A percentile compares a stretch with the other conserved stretches of the same genome.
These are phyloP conservation scores for Sarcophaga caerulescens DNA, from an alignment of 2,888 invertebrate genomes.

Conservation along the genomic window DNA sequence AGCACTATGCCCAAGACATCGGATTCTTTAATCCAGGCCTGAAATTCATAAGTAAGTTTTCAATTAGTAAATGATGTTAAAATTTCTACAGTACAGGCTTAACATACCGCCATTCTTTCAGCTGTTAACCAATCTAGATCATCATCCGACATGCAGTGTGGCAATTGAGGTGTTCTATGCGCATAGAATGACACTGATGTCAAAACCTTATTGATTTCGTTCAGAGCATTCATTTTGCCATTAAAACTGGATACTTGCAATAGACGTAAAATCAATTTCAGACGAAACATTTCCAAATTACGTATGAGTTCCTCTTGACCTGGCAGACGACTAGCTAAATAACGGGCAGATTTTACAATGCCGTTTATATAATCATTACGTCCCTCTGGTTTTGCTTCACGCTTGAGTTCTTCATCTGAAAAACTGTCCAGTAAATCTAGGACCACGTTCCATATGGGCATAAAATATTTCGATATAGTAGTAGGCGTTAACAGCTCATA, in stretches of 20 bases:
- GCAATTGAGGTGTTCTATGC: slow-evolving; percentile 85
- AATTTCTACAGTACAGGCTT: background rate
- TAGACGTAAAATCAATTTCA: slow-evolving; percentile 96
- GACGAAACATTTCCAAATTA: slow-evolving; percentile 94
- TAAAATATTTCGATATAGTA: slow-evolving; percentile 94
- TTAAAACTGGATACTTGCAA: slow-evolving; percentile 98
- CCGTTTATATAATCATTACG: slow-evolving; percentile 98
- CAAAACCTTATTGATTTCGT: slow-evolving; percentile 98
- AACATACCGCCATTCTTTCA: slow-evolving; percentile 94
- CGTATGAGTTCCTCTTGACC: slow-evolving; percentile 89
- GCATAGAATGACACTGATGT: slow-evolving; percentile 95
- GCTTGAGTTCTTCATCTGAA: slow-evolving; percentile 97
- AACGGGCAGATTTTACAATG: slow-evolving; percentile 95
- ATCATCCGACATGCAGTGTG: slow-evolving; percentile 86
- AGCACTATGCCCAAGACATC: slow-evolving; percentile 97
- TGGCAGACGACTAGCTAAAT: slow-evolving; percentile 91
- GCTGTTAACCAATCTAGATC: slow-evolving; percentile 97
- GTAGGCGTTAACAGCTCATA: slow-evolving; percentile 94
- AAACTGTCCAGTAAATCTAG: slow-evolving; percentile 94
- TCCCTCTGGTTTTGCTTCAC: slow-evolving; percentile 95
- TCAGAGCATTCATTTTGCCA: slow-evolving; percentile 99
- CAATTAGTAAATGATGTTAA: background rate
- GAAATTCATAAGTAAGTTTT: slow-evolving; percentile 71
- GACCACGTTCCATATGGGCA: slow-evolving; percentile 96
- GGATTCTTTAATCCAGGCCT: slow-evolving; percentile 98